Evolutionary conservation across 1,140 invertebrate species (phyloP), one percentile per base, ranked within the genome.

Genomic region (Fopius arisanus): DNA sequence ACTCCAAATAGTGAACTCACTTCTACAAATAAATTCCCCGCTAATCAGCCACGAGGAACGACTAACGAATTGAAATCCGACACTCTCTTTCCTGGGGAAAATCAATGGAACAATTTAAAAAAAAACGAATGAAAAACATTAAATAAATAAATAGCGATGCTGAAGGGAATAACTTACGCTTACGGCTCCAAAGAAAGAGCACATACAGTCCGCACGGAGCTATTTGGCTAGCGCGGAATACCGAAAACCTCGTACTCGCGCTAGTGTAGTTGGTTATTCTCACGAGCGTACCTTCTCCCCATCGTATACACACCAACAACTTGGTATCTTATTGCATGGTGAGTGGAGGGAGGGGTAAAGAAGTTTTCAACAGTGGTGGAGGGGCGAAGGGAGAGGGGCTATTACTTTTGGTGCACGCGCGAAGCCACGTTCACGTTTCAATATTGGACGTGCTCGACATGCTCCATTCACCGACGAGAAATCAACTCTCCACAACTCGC

Each of bases 211-310:
- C 81, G 78, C 80, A 82, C 83, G 79, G 80, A 84, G 85, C 83
- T 83, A 83, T 84, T 85, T 83, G 75, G 82, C 80, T 83, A 80
- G 81, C 82, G 83, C 84, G 81, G 84, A 85, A 83, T 82, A 81
- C 80, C 82, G 79, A 79, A 84, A 77, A 33, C 62, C 14, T 65
- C 80, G 81, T 79, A 79, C 76, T 79, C 81, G 80, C 79, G 71
- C 78, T 80, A 78, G 70, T 74, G 73, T 73, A 59, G 70, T 67
- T 71, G 77, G 84, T 82, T 85, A 82, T 86, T 87, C 84, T 80
- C 73, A 74, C 79, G 79, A 85, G 79, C 84, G 83, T 80, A 79
- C 82, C 80, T 84, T 80, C 82, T 84, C 86, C 86, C 85, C 80
- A 66, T 67, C 37, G 31, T 19, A 16, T 59, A 51, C 48, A 48